Base-by-base conservation (phyloP, 2,797 vertebrate species). In the Lutjanus argentimaculatus region DNA sequence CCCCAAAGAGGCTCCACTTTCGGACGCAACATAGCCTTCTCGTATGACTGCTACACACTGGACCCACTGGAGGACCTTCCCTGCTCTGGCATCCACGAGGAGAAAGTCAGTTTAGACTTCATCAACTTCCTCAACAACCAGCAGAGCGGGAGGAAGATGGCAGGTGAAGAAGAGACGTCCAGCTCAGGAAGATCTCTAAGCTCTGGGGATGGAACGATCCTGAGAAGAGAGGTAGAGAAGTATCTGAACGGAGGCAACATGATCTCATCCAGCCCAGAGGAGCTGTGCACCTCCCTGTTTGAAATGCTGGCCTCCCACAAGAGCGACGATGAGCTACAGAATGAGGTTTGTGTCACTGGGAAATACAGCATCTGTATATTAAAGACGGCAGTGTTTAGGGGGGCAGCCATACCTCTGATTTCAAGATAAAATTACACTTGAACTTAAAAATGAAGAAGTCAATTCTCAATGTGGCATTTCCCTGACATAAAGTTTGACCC, bases 291-390 rank as follows among this genome's bases (percentile, higher is more conserved):
- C 78, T 98, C 98, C 79, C 94, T 99, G 82, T 99, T 98, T 70
- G 97, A 99, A 90, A 99, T 99, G 97, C 96, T 99, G 92, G 95
- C 97, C 58, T 99, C 98, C 74, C 90, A 92, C 78, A 97, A 94
- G 95, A 99, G 95, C 69, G 96, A 97, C 1, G 98, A 99, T 81
- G 98, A 99, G 89, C 97, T 99, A 90, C 98, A 99, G 91, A 98
- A 99, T 89, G 98, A 99, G 97, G 98, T 99, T 94, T 74, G 89
- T 92, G 91, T 52, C 36, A 16, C 15, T n/a, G 36, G 30, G 16
- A 61, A 77, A 57, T 42, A 4, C n/a, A 55, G 0, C 56, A 36
- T 66, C 4, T n/a, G 2, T 14, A 30, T 43, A 19, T 55, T 61
- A n/a, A 36, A 36, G 30, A 2, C 30, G 6, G 30, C 57, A 19